Base-by-base conservation (phyloP, 2,113 vertebrate genomes). In the mouse (Mus musculus) region DNA sequence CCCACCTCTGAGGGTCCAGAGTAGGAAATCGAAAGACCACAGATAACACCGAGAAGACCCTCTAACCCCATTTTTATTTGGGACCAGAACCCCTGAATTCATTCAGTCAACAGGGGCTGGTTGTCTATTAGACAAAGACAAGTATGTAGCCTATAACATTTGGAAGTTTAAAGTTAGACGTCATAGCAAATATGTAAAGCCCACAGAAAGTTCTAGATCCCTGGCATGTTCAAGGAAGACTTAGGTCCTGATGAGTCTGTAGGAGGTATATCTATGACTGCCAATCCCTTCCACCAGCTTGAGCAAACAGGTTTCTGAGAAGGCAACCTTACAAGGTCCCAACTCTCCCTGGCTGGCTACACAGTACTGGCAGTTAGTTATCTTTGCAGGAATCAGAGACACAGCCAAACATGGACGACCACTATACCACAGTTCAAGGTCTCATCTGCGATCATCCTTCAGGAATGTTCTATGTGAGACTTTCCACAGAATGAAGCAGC, bases 161-260 rank as follows among this genome's bases (percentile, higher is more conserved):
- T 87, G 2, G 56, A 88, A 82, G 46, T 94, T 90, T 84, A 96
- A 94, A 96, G 90, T 82, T 86, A 96, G 88, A 94, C 91, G n/a
- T 61, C 85, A 13, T 16, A 92, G 52, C 91, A 76, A 76, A 54
- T 69, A 93, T 33, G 86, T 67, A 81, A 93, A 86, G 56, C 26
- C n/a, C 56, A 30, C n/a, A 87, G 94, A 91, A 97, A 91, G 30
- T 85, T 91, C 80, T 94, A 56, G 85, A 85, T 90, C 94, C 63
- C 81, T 52, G n/a, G 39, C 87, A 77, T 26, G 12, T 86, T 30
- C 91, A 19, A 90, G 90, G 71, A 96, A n/a, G 46, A 46, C 94
- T 93, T 91, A 56, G 49, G 73, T 86, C 30, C 73, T 54, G 46
- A 72, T 26, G 24, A 92, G 19, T 5, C 13, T 87, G n/a, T 91